phyloP scores from a whole-genome alignment of 2,888 invertebrate species.

The Exephanes ischioxanthus region DNA sequence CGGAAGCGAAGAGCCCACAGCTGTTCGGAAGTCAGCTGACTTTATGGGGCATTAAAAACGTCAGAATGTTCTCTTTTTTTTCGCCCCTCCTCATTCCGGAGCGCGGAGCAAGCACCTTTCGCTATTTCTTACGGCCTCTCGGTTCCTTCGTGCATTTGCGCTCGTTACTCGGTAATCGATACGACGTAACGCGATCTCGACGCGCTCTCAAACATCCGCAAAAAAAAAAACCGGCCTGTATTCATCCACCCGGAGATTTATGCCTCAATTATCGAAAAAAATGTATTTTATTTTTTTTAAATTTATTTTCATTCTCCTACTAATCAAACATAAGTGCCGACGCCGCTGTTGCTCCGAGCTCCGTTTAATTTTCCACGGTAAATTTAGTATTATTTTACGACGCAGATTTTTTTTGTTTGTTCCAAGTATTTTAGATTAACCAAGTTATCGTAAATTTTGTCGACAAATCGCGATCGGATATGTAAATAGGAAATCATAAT shows the following conservation, averaged over 20 bases:
- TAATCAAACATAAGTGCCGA: slow-evolving; percentile 52
- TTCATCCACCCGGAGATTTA: slow-evolving; percentile 48
- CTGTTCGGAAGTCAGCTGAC: slow-evolving; percentile 64
- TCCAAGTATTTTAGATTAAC: slow-evolving; percentile 3
- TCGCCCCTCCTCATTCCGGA: slow-evolving; percentile 34
- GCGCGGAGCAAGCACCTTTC: slow-evolving; percentile 47
- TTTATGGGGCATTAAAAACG: slow-evolving; percentile 65
- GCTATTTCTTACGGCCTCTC: slow-evolving; percentile 63
- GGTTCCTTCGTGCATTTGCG: slow-evolving; percentile 65
- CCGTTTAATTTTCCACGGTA: slow-evolving; percentile 10
- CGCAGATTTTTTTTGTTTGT: slow-evolving; percentile 11
- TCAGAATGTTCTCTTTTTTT: slow-evolving; percentile 55
- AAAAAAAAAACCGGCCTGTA: slow-evolving; percentile 33
- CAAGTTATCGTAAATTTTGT: slow-evolving; percentile 35
- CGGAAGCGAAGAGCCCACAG: slow-evolving; percentile 45
- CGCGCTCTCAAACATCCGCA: slow-evolving; percentile 31
- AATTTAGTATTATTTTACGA: slow-evolving; percentile 45
- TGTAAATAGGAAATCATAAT: not conserved
- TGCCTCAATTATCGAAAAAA: slow-evolving; percentile 33
- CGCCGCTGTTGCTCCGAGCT: slow-evolving; percentile 28
- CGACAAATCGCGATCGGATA: not conserved
- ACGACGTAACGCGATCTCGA: slow-evolving; percentile 43
- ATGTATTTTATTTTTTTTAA: too few species aligned
- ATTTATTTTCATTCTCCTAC: slow-evolving; percentile 49
- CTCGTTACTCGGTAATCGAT: slow-evolving; percentile 65